phyloP scores from a whole-genome alignment of 2,797 vertebrate genomes.

The Perodicticus potto region DNA sequence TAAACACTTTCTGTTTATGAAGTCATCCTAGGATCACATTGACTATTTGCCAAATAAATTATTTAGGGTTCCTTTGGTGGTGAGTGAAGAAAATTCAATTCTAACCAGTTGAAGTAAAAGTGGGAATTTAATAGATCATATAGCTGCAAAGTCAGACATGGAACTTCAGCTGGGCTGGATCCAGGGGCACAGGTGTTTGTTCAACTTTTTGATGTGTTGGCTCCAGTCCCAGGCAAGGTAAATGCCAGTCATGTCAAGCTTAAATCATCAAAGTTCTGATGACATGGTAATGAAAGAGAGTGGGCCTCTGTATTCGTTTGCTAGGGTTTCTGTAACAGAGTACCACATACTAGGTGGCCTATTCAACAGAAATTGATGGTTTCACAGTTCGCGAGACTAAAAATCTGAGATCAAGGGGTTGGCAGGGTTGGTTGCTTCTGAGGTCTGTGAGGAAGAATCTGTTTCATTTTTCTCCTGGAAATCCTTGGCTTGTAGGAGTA shows the following conservation, averaged over 20 bases:
- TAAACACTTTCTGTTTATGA: background rate
- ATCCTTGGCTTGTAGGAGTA: background rate
- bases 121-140: background rate
- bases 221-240: background rate
- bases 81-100: background rate
- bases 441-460: background rate
- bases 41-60: constrained; percentile 6
- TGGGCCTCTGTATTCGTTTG: background rate
- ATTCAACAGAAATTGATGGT: background rate
- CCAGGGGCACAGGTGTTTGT: background rate
- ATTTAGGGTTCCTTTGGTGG: background rate
- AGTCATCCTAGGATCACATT: background rate
- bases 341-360: rapidly evolving
- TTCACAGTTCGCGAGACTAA: background rate
- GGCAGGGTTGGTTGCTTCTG: background rate
- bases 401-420: background rate
- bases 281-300: background rate
- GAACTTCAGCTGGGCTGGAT: constrained; percentile 15
- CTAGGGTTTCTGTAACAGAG: background rate
- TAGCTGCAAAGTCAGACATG: background rate
- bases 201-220: background rate
- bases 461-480: background rate
- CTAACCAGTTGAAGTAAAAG: constrained; percentile 25
- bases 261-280: background rate
- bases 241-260: background rate